phyloP scores from a whole-genome alignment of 1,140 invertebrate species.

The Telenomus remus region DNA sequence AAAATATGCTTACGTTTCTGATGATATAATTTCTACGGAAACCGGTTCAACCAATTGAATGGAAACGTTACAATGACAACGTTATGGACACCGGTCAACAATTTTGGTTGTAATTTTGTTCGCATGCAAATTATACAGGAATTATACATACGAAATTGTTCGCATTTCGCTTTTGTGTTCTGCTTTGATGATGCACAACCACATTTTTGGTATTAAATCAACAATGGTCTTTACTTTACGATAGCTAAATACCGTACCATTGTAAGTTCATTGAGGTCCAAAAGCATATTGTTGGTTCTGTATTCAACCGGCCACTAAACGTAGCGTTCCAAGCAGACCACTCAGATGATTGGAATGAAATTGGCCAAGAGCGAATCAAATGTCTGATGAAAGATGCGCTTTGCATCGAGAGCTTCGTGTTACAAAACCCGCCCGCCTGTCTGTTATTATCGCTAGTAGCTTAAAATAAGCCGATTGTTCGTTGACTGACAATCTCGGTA shows the following conservation, averaged over 20 bases:
- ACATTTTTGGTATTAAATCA: no score
- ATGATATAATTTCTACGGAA: no score
- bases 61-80: no score
- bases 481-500: background rate
- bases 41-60: no score
- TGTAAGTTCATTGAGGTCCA: conserved; percentile 17
- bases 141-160: no score
- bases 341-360: conserved; percentile 50
- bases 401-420: conserved; percentile 31
- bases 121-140: no score
- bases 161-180: no score
- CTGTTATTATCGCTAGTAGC: conserved; percentile 31
- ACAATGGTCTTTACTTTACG: background rate
- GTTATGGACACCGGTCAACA: no score
- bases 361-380: conserved; percentile 43
- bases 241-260: conserved; percentile 1
- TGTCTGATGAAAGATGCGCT: conserved; percentile 47
- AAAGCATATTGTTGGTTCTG: conserved; percentile 27
- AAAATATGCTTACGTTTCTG: no score
- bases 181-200: no score
- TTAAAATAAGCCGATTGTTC: conserved; percentile 19
- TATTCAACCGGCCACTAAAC: conserved; percentile 17
- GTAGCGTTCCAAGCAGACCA: conserved; percentile 23
- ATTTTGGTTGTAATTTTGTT: no score
- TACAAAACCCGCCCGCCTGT: conserved; percentile 10